Evolutionary conservation across 2,113 vertebrate species (phyloP), one percentile per base, ranked within the genome.

Genomic region (Sinocyclocheilus anshuiensis): DNA sequence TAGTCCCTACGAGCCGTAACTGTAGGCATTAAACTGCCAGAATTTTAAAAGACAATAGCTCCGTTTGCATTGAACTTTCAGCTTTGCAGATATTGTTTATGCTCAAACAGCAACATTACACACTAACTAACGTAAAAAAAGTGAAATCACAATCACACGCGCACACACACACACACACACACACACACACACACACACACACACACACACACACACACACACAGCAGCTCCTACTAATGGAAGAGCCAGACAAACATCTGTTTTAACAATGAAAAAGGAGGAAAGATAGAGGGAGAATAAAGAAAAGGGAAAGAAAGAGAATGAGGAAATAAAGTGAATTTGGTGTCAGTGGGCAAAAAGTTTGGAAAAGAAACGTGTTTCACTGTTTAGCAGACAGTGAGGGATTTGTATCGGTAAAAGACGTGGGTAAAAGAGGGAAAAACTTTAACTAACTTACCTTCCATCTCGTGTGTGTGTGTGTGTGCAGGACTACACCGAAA

Each of bases 211-310:
- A 36, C 29, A 33, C 26, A 16, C 16, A 29, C 57, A 36, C 72
- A 36, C 45, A 74, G 18, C 39, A 42, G 42, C 59, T 77, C 36
- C 5, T 26, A 9, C 71, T 77, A 86, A 86, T 86, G 80, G 22
- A 76, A 82, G 77, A 83, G 63, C 57, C 86, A 83, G 86, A 53
- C 45, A 83, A 53, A 55, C 86, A 83, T 86, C 86, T 86, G 86
- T 29, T 83, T 86, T 83, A 83, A 39, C 39, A 67, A 83, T 86
- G 71, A 86, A 61, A 61, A n/a, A 15, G 15, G 55, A 57, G 50
- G 50, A 72, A 80, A 81, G 39, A 67, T 24, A 42, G 69, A 55
- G 20, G 20, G 57, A 59, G 20, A 59, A 59, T n/a, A 82, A 45
- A 57, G 48, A 55, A 81, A 82, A 65, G 18, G 1, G 26, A 81